Evolutionary conservation across 1,140 invertebrate genomes (phyloP).

Genomic region (Drosophila sp.): DNA sequence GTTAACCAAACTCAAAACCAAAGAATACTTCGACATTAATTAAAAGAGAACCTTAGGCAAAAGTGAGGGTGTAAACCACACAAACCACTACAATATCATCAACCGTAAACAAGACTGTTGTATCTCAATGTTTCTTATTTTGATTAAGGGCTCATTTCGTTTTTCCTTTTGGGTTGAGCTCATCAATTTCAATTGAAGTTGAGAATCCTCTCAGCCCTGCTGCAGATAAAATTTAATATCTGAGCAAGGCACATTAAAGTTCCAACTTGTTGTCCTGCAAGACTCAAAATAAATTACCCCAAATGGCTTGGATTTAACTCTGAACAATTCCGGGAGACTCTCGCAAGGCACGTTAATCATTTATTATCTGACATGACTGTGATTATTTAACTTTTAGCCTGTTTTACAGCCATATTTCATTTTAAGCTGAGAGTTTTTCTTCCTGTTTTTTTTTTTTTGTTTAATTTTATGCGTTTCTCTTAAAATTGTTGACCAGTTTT

Average conservation of each 20-base stretch:
- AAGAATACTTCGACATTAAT: background rate
- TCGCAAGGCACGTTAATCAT: constrained; percentile 70
- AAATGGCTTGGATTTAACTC: constrained; percentile 45
- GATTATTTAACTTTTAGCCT: constrained; percentile 78
- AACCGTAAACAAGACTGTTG: background rate
- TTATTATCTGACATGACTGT: constrained; percentile 80
- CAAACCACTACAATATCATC: background rate
- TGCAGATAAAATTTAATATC: constrained; percentile 25
- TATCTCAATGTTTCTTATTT: background rate
- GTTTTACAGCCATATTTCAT: constrained; percentile 65
- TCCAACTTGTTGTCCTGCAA: constrained; percentile 19
- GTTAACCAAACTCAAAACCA: background rate
- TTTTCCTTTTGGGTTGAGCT: background rate
- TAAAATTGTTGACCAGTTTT: constrained; percentile 33
- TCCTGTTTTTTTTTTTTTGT: background rate
- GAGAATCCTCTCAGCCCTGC: background rate
- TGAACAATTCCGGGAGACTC: constrained; percentile 7
- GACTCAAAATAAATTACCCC: constrained; percentile 59
- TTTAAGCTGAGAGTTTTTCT: constrained; percentile 37
- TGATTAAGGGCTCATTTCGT: constrained; percentile 18
- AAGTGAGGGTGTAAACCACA: too few species aligned
- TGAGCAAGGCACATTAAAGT: constrained; percentile 24
- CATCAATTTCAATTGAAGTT: constrained; percentile 41
- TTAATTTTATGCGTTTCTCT: constrained; percentile 12
- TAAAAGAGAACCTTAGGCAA: background rate